These are phyloP conservation scores for Elgaria multicarinata DNA, from an alignment of 2,113 vertebrate genomes.

Conservation along the genomic window DNA sequence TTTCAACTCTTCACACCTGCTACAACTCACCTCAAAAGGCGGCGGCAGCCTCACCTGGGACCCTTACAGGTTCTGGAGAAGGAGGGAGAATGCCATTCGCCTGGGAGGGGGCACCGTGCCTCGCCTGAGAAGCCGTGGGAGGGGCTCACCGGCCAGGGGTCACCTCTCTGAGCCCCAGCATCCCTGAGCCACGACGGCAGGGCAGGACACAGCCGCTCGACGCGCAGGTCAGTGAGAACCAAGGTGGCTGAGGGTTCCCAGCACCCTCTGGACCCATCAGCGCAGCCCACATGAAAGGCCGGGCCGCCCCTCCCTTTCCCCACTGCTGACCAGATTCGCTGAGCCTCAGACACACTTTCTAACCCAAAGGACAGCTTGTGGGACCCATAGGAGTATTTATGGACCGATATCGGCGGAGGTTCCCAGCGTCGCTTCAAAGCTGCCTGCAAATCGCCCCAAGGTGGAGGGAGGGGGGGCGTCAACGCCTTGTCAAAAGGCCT, in stretches of 20 bases:
- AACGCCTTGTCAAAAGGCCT: conserved; percentile 58
- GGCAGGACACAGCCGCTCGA: conserved; percentile 40
- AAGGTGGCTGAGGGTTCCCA: conserved; percentile 69
- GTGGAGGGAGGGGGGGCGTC: conserved; percentile 24
- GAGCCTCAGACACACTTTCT: conserved; percentile 66
- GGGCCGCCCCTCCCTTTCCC: conserved; percentile 20
- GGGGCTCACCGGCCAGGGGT: conserved; percentile 35
- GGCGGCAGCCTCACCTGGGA: neutral
- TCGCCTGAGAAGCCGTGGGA: neutral
- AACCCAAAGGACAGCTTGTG: conserved; percentile 63
- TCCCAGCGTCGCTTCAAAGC: conserved; percentile 74
- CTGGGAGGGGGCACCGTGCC: neutral
- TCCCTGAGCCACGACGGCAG: conserved; percentile 5
- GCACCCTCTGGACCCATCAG: conserved; percentile 55
- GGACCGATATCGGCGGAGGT: conserved; percentile 63
- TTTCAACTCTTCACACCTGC: neutral
- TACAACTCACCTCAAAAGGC: neutral
- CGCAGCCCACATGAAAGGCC: conserved; percentile 74
- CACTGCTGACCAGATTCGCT: conserved; percentile 67
- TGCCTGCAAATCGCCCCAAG: conserved; percentile 49
- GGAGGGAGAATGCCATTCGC: neutral
- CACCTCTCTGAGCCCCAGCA: conserved; percentile 49
- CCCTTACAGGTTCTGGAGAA: neutral
- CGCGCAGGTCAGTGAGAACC: conserved; percentile 69
- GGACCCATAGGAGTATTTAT: conserved; percentile 75